phyloP scores from a whole-genome alignment of 1,140 invertebrate species.

The Atta texana region DNA sequence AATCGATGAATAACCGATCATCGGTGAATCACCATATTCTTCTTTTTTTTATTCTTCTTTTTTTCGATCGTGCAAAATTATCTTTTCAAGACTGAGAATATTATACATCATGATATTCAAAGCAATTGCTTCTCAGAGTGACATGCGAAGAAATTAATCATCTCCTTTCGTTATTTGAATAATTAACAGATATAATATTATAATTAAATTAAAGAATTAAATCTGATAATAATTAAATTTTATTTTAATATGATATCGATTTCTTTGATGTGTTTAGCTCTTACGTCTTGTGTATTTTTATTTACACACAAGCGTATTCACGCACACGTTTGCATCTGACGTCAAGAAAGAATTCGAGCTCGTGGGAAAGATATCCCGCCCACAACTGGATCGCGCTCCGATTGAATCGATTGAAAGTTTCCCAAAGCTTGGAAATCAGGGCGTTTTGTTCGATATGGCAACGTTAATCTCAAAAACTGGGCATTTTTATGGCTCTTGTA shows the following conservation, averaged over 20 bases:
- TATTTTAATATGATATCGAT: too few species aligned
- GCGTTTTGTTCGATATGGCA: conserved; percentile 50
- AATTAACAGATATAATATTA: too few species aligned
- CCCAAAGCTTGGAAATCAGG: conserved; percentile 45
- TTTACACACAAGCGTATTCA: not conserved
- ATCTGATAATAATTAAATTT: too few species aligned
- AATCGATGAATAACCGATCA: conserved; percentile 27
- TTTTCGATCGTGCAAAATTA: not conserved
- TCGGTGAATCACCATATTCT: conserved; percentile 8
- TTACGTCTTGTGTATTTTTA: not conserved
- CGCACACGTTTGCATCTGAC: not conserved
- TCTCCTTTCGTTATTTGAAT: not conserved
- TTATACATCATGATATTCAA: not conserved
- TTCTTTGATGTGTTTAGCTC: too few species aligned
- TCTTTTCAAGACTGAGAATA: not conserved
- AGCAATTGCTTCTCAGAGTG: not conserved
- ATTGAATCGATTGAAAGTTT: conserved; percentile 58
- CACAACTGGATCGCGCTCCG: conserved; percentile 44
- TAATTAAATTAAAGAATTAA: too few species aligned
- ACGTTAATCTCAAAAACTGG: conserved; percentile 70
- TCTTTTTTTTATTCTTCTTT: not conserved
- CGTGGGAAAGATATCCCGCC: conserved; percentile 52
- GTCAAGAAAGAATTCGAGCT: not conserved
- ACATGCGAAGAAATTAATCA: not conserved
- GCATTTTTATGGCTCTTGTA: conserved; percentile 71